A percentile compares a stretch with the other conserved stretches of the same genome.
Conservation (phyloP, 2,113 vertebrate species). For the Narcine bancroftii region DNA sequence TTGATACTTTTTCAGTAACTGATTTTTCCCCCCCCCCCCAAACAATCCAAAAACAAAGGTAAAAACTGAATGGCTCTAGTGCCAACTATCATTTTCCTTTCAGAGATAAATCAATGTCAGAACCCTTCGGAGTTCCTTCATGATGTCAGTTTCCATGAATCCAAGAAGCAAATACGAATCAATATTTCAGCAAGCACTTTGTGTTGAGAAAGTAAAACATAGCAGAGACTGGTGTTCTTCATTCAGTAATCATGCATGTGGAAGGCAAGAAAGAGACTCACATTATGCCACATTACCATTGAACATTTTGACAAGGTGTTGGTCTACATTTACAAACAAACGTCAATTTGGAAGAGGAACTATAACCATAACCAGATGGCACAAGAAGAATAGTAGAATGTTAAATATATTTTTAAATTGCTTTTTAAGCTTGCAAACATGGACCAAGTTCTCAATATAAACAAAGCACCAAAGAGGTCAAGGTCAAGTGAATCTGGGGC, state of each 20-base stretch:
- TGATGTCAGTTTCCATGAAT: not conserved
- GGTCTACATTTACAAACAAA: not conserved
- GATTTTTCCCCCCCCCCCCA: too few relatives aligned
- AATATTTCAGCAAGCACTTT: not conserved
- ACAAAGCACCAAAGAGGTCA: not conserved
- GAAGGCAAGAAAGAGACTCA: not conserved
- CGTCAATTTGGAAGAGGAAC: not conserved
- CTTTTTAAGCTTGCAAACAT: not conserved
- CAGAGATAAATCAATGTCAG: not conserved
- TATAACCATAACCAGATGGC: not conserved
- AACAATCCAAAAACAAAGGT: too few relatives aligned
- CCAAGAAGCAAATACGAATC: not conserved
- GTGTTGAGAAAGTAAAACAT: not conserved
- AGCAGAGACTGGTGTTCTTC: not conserved
- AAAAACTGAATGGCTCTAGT: too few relatives aligned
- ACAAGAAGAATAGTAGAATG: not conserved
- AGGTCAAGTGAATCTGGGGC: not conserved
- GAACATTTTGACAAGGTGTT: not conserved
- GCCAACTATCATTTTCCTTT: too few relatives aligned
- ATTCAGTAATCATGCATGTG: not conserved
- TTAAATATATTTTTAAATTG: too few relatives aligned
- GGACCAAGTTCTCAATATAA: too few relatives aligned
- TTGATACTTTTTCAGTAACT: too few relatives aligned
- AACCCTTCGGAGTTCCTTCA: not conserved
- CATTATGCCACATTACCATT: not conserved